Base-by-base conservation (phyloP, 2,888 invertebrate genomes). In the Oscheius sp. region DNA sequence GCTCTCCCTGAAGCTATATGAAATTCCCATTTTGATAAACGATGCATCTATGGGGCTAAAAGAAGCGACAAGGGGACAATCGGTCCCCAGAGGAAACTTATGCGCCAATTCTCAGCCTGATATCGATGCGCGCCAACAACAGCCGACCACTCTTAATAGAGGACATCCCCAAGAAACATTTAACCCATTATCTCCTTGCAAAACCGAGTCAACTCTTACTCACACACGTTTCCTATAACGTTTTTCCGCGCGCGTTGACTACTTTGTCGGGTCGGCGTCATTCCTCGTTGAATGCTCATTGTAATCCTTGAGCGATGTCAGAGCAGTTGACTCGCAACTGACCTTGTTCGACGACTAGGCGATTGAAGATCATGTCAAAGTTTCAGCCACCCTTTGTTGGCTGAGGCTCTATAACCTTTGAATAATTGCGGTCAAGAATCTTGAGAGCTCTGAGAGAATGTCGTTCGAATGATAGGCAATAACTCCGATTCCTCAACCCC, bases 121-220 rank as follows among this genome's bases (percentile, higher is more conserved):
- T 68, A 68, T 68, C 68, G 68, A 68, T 68, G 68, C 68, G 68
- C 68, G 68, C 68, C 68, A 68, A 68, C 68, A 68, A 68, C 68
- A 68, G 55, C 66, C 68, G 55, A 68, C 68, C 68, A 51, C 68
- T 68, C 68, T 68, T 68, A 68, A 68, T 68, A 68, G 68, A 53
- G 53, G 55, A 68, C 68, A 68, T 55, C 68, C 55, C 55, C 42
- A 55, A 68, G 68, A 53, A 53, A 68, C 53, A 68, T 55, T 68
- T 68, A 35, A 5, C 48, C 63, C 63, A 63, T 63, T 63, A 62
- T 62, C 42, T n/a, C 3, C 47, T n/a, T 47, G 63, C 48, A 48
- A 5, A 42, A 42, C 42, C 42, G 42, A 42, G 42, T 42, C 42
- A 42, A 42, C 7, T 7, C 42, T 42, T 42, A 42, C 42, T 42